phyloP scores from a whole-genome alignment of 1,140 invertebrate species.

The Cryptotermes secundus region DNA sequence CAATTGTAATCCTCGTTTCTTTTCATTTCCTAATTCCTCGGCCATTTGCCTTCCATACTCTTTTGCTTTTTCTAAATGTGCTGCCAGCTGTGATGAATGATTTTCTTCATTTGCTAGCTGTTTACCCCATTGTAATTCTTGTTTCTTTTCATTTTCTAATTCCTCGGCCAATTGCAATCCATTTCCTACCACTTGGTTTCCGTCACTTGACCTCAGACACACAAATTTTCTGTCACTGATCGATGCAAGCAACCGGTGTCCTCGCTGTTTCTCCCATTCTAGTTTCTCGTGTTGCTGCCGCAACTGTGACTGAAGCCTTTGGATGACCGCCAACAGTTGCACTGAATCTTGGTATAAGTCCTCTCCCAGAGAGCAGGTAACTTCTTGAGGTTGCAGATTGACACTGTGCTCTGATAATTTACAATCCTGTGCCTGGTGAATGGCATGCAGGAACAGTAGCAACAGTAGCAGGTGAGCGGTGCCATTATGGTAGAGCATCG shows the following conservation, averaged over 20 bases:
- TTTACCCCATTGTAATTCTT: neutral
- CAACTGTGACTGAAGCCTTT: neutral
- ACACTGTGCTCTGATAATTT: neutral
- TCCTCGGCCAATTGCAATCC: neutral
- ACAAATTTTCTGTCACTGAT: neutral
- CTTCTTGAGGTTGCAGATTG: neutral
- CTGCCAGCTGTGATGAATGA: neutral
- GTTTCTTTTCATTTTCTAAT: neutral
- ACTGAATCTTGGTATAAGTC: neutral
- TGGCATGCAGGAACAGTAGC: neutral
- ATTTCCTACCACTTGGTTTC: neutral
- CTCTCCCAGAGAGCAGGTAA: neutral
- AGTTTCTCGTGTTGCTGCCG: neutral
- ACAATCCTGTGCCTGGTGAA: neutral
- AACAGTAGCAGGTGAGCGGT: neutral
- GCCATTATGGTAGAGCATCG: neutral
- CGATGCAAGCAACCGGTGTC: neutral
- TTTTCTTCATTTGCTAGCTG: neutral
- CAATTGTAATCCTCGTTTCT: neutral
- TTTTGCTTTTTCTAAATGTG: neutral
- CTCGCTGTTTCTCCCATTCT: neutral
- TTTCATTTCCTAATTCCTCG: neutral
- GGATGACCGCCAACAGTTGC: too few relatives aligned
- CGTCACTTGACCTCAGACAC: neutral
- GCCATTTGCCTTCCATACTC: neutral